A percentile compares a stretch with the other conserved stretches of the same genome.
phyloP scores from a whole-genome alignment of 2,888 invertebrate species.

The Iselma pallidipennis region DNA sequence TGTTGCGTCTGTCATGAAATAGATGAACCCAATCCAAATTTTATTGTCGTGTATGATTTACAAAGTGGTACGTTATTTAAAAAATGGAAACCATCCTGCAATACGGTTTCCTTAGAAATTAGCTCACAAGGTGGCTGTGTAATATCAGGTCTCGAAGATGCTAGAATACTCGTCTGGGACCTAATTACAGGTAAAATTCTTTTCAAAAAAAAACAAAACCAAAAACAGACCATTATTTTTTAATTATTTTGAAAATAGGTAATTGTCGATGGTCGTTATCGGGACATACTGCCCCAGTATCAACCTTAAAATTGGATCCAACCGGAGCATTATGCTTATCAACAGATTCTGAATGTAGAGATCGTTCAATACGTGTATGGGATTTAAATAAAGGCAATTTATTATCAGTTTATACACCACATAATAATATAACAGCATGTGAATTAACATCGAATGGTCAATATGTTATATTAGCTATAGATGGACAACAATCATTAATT shows the following conservation, averaged over 20 bases:
- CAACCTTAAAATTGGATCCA: slow-evolving; percentile 72
- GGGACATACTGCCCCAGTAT: slow-evolving; percentile 80
- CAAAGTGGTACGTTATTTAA: slow-evolving; percentile 89
- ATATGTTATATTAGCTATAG: slow-evolving; percentile 70
- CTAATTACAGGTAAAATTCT: slow-evolving; percentile 76
- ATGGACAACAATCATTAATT: slow-evolving; percentile 66
- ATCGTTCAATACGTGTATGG: slow-evolving; percentile 80
- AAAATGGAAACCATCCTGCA: slow-evolving; percentile 87
- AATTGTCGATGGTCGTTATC: slow-evolving; percentile 76
- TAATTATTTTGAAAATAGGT: slow-evolving; percentile 54
- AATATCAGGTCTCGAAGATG: slow-evolving; percentile 80
- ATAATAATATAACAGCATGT: slow-evolving; percentile 73
- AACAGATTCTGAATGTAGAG: slow-evolving; percentile 71
- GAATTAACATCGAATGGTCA: slow-evolving; percentile 76
- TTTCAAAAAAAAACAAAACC: too few relatives aligned
- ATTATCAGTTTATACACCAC: slow-evolving; percentile 79
- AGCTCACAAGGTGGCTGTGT: slow-evolving; percentile 83
- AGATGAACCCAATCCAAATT: slow-evolving; percentile 81
- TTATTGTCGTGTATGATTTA: slow-evolving; percentile 88
- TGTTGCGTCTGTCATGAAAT: slow-evolving; percentile 72
- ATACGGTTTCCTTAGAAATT: slow-evolving; percentile 83
- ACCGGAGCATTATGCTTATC: slow-evolving; percentile 75
- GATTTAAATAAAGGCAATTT: slow-evolving; percentile 77
- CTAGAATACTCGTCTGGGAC: slow-evolving; percentile 84
- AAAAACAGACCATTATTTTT: neutral